A percentile compares a stretch with the other conserved stretches of the same genome.
Conservation (phyloP, 1,140 invertebrate species). For the Drosophila albomicans region DNA sequence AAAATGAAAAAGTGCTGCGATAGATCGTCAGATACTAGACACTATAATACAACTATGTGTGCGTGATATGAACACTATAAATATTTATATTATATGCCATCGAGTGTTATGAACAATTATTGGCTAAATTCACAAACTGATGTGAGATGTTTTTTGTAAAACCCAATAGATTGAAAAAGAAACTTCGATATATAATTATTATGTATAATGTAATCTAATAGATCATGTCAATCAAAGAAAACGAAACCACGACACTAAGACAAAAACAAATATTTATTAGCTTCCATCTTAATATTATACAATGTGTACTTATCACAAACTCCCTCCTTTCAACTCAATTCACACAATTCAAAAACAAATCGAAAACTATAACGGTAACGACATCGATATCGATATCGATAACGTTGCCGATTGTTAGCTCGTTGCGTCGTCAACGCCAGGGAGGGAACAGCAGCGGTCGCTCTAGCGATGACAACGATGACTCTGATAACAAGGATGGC, state of each 20-base stretch:
- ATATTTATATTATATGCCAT: conserved; percentile 24
- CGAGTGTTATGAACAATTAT: conserved; percentile 32
- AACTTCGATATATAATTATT: conserved; percentile 21
- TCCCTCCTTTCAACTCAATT: conserved; percentile 35
- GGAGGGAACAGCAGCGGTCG: conserved; percentile 76
- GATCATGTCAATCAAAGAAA: conserved; percentile 16
- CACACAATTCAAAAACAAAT: conserved; percentile 26
- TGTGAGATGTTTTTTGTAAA: conserved; percentile 4
- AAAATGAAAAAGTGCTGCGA: conserved; percentile 5
- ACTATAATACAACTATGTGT: neutral
- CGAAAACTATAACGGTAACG: conserved; percentile 36
- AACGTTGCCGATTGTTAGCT: conserved; percentile 69
- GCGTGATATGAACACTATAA: conserved; percentile 34
- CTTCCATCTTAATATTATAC: conserved; percentile 41
- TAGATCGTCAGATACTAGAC: neutral
- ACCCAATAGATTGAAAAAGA: conserved; percentile 15
- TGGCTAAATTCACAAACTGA: conserved; percentile 45
- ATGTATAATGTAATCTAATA: conserved; percentile 23
- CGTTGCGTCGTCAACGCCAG: conserved; percentile 79
- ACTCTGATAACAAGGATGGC: conserved; percentile 65
- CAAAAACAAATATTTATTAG: conserved; percentile 41
- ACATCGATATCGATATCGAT: conserved; percentile 59
- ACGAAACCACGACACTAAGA: conserved; percentile 42
- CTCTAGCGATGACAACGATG: conserved; percentile 71
- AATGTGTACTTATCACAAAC: conserved; percentile 48